phyloP scores from a whole-genome alignment of 1,140 invertebrate genomes.

The Meloidogyne chitwoodi region DNA sequence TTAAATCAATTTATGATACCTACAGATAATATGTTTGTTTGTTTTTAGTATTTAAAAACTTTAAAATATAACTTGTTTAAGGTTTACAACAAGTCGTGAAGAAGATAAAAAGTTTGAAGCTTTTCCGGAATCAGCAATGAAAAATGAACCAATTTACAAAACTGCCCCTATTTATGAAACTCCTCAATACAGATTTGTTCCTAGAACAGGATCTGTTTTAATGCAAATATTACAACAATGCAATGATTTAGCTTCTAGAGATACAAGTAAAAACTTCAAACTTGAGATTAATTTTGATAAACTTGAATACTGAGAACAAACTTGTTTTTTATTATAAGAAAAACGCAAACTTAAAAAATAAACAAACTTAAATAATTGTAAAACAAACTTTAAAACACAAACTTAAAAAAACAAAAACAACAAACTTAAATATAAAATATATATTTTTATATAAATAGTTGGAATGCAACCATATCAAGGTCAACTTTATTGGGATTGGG shows the following conservation, averaged over 20 bases:
- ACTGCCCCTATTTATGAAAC: constrained; percentile 44
- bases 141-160: constrained; percentile 46
- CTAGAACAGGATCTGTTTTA: constrained; percentile 45
- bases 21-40: constrained; percentile 42
- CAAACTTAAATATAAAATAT: constrained; percentile 10
- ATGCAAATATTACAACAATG: constrained; percentile 52
- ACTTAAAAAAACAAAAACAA: not conserved
- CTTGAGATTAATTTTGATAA: too few relatives aligned
- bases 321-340: too few relatives aligned
- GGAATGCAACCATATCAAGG: constrained; percentile 50
- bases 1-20: constrained; percentile 43
- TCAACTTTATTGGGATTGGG: constrained; percentile 48
- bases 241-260: constrained; percentile 36
- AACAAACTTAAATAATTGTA: too few relatives aligned
- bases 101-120: constrained; percentile 55
- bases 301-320: too few relatives aligned
- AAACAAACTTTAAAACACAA: too few relatives aligned
- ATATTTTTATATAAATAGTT: constrained; percentile 41
- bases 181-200: constrained; percentile 36
- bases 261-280: not conserved
- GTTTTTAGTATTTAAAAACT: too few relatives aligned
- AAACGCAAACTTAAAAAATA: too few relatives aligned
- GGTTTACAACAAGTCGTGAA: constrained; percentile 21
- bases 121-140: constrained; percentile 50
- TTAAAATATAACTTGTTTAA: not conserved